A percentile compares a stretch with the other conserved stretches of the same genome.
These are phyloP conservation scores for Yoshiicerus persimilis DNA, from an alignment of 1,140 invertebrate species.

Conservation along the genomic window DNA sequence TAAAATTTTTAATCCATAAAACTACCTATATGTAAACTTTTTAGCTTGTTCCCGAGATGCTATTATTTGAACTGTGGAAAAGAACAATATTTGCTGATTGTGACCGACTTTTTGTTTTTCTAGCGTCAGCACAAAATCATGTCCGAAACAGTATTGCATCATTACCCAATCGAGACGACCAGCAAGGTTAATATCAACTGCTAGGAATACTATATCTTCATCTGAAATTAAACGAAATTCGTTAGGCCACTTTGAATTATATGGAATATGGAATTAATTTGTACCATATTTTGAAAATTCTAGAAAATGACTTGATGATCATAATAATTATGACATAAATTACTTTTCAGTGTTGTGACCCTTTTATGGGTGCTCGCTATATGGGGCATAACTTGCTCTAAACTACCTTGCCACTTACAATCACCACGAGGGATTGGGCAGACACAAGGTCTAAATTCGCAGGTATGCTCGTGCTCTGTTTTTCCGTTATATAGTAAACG, in stretches of 20 bases:
- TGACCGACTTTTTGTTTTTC: conserved; percentile 99
- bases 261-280: too few species aligned
- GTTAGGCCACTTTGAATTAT: too few species aligned
- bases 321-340: background rate
- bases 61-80: conserved; percentile 98
- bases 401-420: conserved; percentile 96
- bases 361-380: conserved; percentile 97
- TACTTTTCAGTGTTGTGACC: conserved; percentile 91
- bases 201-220: conserved; percentile 99
- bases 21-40: conserved; percentile 94
- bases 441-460: conserved; percentile 94
- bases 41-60: conserved; percentile 98
- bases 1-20: background rate
- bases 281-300: background rate
- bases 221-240: conserved; percentile 55
- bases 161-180: conserved; percentile 99
- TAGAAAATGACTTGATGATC: background rate
- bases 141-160: conserved; percentile 99
- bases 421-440: conserved; percentile 98
- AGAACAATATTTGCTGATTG: conserved; percentile 98
- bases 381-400: conserved; percentile 97
- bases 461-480: conserved; percentile 58
- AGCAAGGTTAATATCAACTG: conserved; percentile 98
- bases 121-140: conserved; percentile 98
- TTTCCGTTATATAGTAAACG: background rate